Conservation (phyloP, 2,113 vertebrate species). For the Platycercus adscitus region DNA sequence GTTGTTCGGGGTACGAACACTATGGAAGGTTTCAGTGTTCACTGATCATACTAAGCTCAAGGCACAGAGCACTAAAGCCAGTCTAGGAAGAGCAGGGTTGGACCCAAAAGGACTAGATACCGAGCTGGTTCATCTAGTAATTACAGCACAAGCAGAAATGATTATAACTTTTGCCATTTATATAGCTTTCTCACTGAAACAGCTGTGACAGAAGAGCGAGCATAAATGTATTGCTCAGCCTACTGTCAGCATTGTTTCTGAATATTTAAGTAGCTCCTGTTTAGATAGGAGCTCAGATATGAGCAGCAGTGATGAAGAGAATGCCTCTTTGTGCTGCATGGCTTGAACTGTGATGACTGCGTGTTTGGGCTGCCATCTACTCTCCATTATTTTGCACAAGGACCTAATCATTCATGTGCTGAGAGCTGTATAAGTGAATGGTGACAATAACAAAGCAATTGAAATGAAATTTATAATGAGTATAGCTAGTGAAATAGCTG, state of each 20-base stretch:
- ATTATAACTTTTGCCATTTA: neutral
- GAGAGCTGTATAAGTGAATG: neutral
- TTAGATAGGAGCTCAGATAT: neutral
- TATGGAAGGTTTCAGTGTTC: neutral
- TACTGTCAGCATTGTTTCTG: neutral
- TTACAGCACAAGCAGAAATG: neutral
- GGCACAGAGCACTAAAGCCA: neutral
- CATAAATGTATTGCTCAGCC: neutral
- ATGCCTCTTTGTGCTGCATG: neutral
- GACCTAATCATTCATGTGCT: neutral
- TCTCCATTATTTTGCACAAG: neutral
- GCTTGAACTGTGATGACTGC: neutral
- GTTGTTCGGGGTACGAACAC: neutral
- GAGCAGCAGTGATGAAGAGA: neutral
- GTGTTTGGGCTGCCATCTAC: neutral
- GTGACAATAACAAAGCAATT: neutral
- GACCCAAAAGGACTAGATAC: neutral
- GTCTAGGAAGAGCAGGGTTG: neutral
- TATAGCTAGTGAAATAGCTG: neutral
- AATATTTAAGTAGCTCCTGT: neutral
- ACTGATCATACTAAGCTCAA: neutral
- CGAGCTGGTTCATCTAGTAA: neutral
- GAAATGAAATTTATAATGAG: neutral
- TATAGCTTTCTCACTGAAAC: neutral
- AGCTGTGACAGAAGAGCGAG: neutral